These are phyloP conservation scores for Macrobrachium rosenbergii DNA, from an alignment of 1,140 invertebrate species.

Conservation along the genomic window DNA sequence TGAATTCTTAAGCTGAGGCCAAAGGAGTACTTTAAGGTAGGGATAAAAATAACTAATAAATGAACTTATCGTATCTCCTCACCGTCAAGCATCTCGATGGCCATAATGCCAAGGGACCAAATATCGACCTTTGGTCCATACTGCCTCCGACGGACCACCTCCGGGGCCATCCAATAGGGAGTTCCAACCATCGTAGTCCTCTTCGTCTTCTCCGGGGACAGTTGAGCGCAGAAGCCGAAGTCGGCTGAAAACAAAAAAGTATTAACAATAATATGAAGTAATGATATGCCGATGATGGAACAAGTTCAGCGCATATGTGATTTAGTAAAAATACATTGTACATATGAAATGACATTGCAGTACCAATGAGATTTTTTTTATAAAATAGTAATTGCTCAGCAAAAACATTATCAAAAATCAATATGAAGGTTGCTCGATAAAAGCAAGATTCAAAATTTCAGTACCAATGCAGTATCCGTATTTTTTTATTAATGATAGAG, in stretches of 20 bases:
- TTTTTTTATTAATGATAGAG: too few relatives aligned
- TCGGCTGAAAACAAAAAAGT: slow-evolving; percentile 75
- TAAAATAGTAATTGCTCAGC: too few relatives aligned
- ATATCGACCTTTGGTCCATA: slow-evolving; percentile 79
- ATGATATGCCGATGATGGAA: too few relatives aligned
- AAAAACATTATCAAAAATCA: too few relatives aligned
- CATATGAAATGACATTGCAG: too few relatives aligned
- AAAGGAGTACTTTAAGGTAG: neutral
- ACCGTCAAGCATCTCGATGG: slow-evolving; percentile 79
- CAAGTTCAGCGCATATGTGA: too few relatives aligned
- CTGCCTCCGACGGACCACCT: slow-evolving; percentile 81
- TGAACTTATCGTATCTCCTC: neutral
- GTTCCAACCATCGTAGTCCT: slow-evolving; percentile 99
- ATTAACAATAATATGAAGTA: neutral
- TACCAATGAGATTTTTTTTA: too few relatives aligned
- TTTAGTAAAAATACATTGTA: neutral
- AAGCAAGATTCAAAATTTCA: too few relatives aligned
- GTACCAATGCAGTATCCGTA: too few relatives aligned
- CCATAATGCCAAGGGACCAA: slow-evolving; percentile 75
- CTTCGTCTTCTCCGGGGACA: slow-evolving; percentile 98
- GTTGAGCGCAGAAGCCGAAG: slow-evolving; percentile 99
- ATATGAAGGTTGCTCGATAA: too few relatives aligned
- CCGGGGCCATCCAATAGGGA: slow-evolving; percentile 99
- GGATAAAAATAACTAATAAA: neutral
- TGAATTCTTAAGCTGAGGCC: neutral